Evolutionary conservation across 1,140 invertebrate species (phyloP), one percentile per base, ranked within the genome.

Genomic region (Trigoniulus corallinus): DNA sequence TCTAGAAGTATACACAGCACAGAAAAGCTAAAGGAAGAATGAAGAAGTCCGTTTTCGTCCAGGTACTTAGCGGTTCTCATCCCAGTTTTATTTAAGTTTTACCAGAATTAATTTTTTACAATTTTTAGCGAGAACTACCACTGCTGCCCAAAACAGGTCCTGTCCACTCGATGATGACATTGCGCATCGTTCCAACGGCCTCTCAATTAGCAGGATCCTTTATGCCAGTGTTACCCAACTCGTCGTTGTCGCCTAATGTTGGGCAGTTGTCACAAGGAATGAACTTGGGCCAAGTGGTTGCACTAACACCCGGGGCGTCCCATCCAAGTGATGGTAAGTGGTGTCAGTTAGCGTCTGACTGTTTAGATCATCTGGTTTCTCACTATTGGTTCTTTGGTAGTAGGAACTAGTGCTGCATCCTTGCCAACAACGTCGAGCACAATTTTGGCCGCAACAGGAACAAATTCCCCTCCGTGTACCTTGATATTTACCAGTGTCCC

Each of bases 281-380:
- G n/a, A n/a, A n/a, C n/a, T n/a, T n/a, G n/a, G n/a, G n/a, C n/a
- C 62, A 74, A 48, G 68, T 72, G 61, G 57, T 75, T 20, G 74
- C 75, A 3, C 54, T 74, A 21, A 59, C n/a, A n/a, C n/a, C n/a
- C n/a, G n/a, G n/a, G n/a, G n/a, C n/a, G n/a, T n/a, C n/a, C n/a
- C n/a, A n/a, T n/a, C n/a, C n/a, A n/a, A n/a, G 59, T 65, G 45
- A 64, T 67, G 27, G 61, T 67, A 7, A 57, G 3, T 2, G 47
- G 18, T 12, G 23, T 26, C 47, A 27, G 18, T 26, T 40, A 39
- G 21, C n/a, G 29, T 37, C 18, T 15, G 25, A 15, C 21, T 48
- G 29, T 43, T 48, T 25, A 51, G 44, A 60, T 55, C 48, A 48
- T 44, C 12, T 58, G 56, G 56, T 63, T 59, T 61, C 62, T 61